These are phyloP conservation scores for Tenualosa ilisha DNA, from an alignment of 2,797 vertebrate species.

Conservation along the genomic window DNA sequence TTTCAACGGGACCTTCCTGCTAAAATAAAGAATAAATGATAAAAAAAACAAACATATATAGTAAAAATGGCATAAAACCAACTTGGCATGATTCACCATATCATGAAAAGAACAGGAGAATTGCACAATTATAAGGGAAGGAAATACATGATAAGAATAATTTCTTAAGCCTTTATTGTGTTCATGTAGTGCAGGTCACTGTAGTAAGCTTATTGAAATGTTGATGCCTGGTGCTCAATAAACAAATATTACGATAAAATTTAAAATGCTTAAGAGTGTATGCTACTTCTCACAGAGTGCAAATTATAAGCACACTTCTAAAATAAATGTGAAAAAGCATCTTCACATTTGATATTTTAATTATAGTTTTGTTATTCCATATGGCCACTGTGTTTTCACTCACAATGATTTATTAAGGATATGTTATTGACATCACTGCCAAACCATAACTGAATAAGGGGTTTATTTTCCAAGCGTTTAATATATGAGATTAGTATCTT, in stretches of 20 bases:
- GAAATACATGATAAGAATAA: background rate
- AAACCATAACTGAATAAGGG: background rate
- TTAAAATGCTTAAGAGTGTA: background rate
- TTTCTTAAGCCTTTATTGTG: constrained; percentile 17
- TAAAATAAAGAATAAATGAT: no score
- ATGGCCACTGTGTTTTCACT: background rate
- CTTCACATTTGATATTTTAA: background rate
- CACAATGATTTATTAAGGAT: background rate
- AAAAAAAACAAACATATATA: no score
- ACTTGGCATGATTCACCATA: background rate
- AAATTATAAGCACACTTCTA: background rate
- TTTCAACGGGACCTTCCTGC: no score
- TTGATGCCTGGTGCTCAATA: background rate
- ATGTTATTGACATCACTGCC: background rate
- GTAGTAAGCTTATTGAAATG: background rate
- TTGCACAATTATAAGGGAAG: background rate
- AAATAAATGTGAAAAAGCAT: background rate
- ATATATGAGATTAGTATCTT: background rate
- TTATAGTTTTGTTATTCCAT: background rate
- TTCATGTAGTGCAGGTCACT: constrained; percentile 2
- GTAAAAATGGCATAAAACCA: background rate
- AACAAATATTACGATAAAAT: background rate
- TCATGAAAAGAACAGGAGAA: background rate
- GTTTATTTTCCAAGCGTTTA: background rate
- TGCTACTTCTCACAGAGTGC: background rate